Percentiles rank a stretch among this genome's conserved stretches.
These are phyloP conservation scores for Montipora cactus DNA, from an alignment of 64 coral and sea anemone species.

Conservation along the genomic window DNA sequence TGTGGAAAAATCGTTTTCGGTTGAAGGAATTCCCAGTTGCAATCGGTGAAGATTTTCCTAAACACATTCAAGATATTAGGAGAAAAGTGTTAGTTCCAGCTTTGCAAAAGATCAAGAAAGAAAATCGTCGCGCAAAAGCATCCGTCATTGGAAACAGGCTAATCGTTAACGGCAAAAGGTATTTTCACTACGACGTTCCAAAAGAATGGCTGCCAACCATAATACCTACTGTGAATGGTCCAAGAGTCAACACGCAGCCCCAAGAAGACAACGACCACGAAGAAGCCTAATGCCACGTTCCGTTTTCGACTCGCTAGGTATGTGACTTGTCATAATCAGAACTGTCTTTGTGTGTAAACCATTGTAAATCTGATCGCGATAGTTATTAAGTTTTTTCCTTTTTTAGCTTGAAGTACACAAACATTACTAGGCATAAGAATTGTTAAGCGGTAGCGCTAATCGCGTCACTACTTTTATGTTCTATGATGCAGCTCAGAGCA, in stretches of 20 bases:
- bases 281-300: no score
- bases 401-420: no score
- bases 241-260: neutral
- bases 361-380: no score
- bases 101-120: neutral
- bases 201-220: neutral
- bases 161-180: slow-evolving; percentile 2
- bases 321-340: no score
- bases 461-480: no score
- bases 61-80: slow-evolving; percentile 3
- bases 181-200: slow-evolving; percentile 20
- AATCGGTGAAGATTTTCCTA: neutral
- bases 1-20: neutral
- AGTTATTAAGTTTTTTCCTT: no score
- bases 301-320: no score
- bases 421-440: no score
- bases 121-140: neutral
- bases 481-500: no score
- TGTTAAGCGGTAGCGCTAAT: no score
- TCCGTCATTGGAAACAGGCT: slow-evolving; percentile 21
- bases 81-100: slow-evolving; percentile 24
- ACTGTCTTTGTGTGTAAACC: no score
- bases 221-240: neutral
- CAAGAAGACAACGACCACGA: neutral
- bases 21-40: neutral